Conservation (phyloP, 2,888 invertebrate species). For the Tenthredo mesomela region DNA sequence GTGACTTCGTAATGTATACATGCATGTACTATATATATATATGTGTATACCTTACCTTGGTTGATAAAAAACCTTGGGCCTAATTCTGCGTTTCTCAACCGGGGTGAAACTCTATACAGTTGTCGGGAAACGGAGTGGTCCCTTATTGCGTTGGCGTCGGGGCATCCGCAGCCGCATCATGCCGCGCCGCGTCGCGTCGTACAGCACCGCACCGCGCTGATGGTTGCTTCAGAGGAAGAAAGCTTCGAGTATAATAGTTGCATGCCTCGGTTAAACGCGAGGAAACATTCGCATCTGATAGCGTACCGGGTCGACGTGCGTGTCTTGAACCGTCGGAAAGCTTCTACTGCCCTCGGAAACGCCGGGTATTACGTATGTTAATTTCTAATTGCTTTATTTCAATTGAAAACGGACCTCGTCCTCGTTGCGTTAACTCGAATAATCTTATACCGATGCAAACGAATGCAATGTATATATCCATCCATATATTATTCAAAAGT, state of each 20-base stretch:
- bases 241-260: constrained; percentile 50
- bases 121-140: constrained; percentile 18
- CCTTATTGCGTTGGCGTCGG: constrained; percentile 38
- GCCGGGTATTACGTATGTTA: constrained; percentile 69
- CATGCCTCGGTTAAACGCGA: constrained; percentile 69
- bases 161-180: not conserved
- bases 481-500: not conserved
- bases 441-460: not conserved
- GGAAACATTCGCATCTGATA: constrained; percentile 71
- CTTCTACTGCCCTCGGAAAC: constrained; percentile 70
- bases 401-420: constrained; percentile 56
- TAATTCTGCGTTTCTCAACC: constrained; percentile 45
- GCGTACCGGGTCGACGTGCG: constrained; percentile 61
- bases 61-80: constrained; percentile 37
- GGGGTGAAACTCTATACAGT: constrained; percentile 50
- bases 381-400: constrained; percentile 74
- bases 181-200: not conserved
- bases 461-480: not conserved
- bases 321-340: constrained; percentile 56
- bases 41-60: not conserved
- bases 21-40: not conserved
- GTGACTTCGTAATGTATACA: not conserved
- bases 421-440: not conserved
- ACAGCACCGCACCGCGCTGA: not conserved
- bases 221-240: constrained; percentile 32